Base-by-base conservation (phyloP, 2,113 vertebrate species). In the Salvelinus sp. region DNA sequence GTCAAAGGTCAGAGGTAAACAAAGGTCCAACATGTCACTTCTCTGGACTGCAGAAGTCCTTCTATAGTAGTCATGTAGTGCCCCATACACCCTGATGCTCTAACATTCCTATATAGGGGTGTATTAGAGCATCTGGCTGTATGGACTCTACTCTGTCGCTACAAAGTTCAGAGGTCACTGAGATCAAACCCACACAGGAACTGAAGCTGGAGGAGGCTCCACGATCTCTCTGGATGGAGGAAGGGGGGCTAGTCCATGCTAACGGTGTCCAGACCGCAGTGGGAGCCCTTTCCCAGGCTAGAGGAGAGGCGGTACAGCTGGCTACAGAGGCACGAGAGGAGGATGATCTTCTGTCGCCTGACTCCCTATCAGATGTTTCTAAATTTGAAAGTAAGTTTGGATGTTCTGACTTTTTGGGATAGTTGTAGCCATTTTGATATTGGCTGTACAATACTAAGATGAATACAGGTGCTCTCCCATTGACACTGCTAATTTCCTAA, bases 351-450 rank as follows among this genome's bases (percentile, higher is more conserved):
- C 20, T 82, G 14, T 91, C 85, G 38, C 79, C 87, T 72, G 77
- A 81, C 38, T 71, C 80, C 0, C 28, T 81, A 1, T 27, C 88
- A 78, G 91, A 92, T 63, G 76, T 91, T 16, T 92, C 91, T 0
- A 94, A 94, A 75, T 96, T 97, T 83, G 95, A 97, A 91, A 93
- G 97, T 96, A 82, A 89, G 94, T 73, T 62, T 16, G 18, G 18
- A 27, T 13, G 7, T 10, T 60, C 54, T 10, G 44, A 25, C 18
- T 54, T 16, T 16, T 22, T 12, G 54, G 16, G 28, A 62, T 44
- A 22, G 13, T 57, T 30, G 28, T 23, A 33, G n/a, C 16, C 57
- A 13, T 44, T 18, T 47, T 47, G 9, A 5, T 16, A 1, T 13
- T 47, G 12, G 4, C n/a, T 14, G 2, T 60, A 18, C 27, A 23